Percentiles rank a stretch among this genome's conserved stretches.
Evolutionary conservation across 1,140 invertebrate genomes (phyloP).

Genomic region (Drosophila pruinosa): DNA sequence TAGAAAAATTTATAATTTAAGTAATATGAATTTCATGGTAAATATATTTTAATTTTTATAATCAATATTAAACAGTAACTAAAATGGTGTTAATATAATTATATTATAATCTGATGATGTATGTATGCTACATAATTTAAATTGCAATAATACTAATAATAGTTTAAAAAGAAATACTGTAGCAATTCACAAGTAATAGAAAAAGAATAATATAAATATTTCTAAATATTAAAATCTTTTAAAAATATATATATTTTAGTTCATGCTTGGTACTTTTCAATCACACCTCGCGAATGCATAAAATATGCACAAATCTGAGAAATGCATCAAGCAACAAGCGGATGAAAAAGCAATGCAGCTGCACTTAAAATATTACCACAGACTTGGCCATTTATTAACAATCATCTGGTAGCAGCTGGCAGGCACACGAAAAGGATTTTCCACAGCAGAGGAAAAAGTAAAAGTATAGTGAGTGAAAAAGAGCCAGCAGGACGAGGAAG

Average conservation of each 20-base stretch:
- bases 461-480: not conserved
- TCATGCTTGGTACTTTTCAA: not conserved
- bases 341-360: conserved; percentile 7
- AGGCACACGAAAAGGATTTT: not conserved
- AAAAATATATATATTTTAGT: not conserved
- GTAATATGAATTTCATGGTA: too few relatives aligned
- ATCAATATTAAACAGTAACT: too few relatives aligned
- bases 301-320: conserved; percentile 9
- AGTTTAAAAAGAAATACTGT: too few relatives aligned
- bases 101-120: too few relatives aligned
- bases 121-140: too few relatives aligned
- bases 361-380: conserved; percentile 18
- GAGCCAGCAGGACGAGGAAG: not conserved
- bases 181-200: too few relatives aligned
- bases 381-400: conserved; percentile 10
- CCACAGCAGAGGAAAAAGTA: not conserved
- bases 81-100: too few relatives aligned
- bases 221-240: not conserved
- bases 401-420: not conserved
- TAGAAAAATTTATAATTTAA: too few relatives aligned
- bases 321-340: conserved; percentile 11
- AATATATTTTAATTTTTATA: too few relatives aligned
- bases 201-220: too few relatives aligned
- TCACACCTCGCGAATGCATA: not conserved
- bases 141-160: too few relatives aligned